Base-by-base conservation (phyloP, 1,140 invertebrate genomes). In the Dryas iulia region DNA sequence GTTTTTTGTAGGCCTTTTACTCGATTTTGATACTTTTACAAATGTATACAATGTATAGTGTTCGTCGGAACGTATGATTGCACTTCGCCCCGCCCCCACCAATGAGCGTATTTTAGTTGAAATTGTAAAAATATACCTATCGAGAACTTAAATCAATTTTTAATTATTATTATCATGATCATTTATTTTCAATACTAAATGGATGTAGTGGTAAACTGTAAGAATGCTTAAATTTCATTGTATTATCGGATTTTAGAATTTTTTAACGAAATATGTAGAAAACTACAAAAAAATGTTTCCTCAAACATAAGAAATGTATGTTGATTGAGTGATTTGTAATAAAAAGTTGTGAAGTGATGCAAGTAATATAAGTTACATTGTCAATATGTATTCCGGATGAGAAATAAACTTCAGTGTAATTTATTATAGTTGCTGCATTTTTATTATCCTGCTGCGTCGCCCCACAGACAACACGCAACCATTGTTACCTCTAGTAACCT, bases 1-100 rank as follows among this genome's bases (percentile, higher is more conserved):
- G 84, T 91, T 91, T 91, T 91, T 90, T 90, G 88, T 92, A 92
- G 88, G 84, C 87, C 87, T 90, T 92, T 90, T 92, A 92, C 87
- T 92, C 85, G 84, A 91, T 92, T 92, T 92, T 92, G 91, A 92
- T 92, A 92, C 90, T 92, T 92, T 92, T 88, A 87, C 85, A 90
- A 90, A 86, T 91, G 86, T 91, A 91, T 92, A 90, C 88, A 91
- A 90, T 91, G 86, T 90, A 90, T 90, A 90, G 85, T 91, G 89
- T 89, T 88, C 84, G 87, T 86, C 81, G 82, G 89, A 83, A 86
- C 78, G 89, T 84, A 86, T 89, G 89, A 70, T 81, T 91, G 89
- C 89, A 89, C 89, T 78, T 73, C 79, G 71, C 59, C 73, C 81
- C 74, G 74, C 76, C 77, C 71, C 64, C 59, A 69, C 59, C 65